These are phyloP conservation scores for Xanthostigma xanthostigma DNA, from an alignment of 2,888 invertebrate genomes.

Conservation along the genomic window DNA sequence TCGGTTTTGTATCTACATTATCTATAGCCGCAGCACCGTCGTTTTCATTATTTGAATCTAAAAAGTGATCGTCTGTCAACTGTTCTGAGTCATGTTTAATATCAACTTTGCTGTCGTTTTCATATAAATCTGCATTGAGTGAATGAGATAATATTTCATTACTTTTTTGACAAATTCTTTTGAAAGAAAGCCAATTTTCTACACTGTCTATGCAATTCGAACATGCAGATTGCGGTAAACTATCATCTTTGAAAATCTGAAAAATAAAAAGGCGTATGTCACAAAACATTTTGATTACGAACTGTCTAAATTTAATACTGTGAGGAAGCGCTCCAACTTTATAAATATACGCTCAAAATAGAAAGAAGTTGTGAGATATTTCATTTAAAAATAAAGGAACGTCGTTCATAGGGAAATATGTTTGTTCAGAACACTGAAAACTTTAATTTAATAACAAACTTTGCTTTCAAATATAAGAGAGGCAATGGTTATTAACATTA, in stretches of 20 bases:
- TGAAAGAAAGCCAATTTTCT: conserved; percentile 18
- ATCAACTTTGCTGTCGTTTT: conserved; percentile 3
- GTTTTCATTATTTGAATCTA: conserved; percentile 4
- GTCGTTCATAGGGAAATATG: no score
- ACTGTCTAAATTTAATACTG: no score
- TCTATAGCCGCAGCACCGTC: not conserved
- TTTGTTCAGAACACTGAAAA: no score
- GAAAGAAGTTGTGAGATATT: no score
- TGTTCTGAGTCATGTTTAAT: conserved; percentile 2
- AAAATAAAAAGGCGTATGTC: conserved; percentile 3
- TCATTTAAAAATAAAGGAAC: no score
- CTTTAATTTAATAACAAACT: no score
- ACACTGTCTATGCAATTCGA: conserved; percentile 17
- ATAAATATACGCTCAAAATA: no score
- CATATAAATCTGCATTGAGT: conserved; percentile 4
- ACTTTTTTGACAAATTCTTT: conserved; percentile 17
- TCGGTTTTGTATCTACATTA: not conserved
- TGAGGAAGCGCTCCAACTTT: no score
- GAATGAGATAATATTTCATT: conserved; percentile 14
- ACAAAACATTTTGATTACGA: no score
- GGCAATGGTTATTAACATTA: not conserved
- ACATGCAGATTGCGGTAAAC: conserved; percentile 17
- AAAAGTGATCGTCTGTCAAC: conserved; percentile 2
- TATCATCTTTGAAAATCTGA: conserved; percentile 16
- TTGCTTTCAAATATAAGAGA: no score